These are phyloP conservation scores for Botia kubotai DNA, from an alignment of 2,797 vertebrate species.

Conservation along the genomic window DNA sequence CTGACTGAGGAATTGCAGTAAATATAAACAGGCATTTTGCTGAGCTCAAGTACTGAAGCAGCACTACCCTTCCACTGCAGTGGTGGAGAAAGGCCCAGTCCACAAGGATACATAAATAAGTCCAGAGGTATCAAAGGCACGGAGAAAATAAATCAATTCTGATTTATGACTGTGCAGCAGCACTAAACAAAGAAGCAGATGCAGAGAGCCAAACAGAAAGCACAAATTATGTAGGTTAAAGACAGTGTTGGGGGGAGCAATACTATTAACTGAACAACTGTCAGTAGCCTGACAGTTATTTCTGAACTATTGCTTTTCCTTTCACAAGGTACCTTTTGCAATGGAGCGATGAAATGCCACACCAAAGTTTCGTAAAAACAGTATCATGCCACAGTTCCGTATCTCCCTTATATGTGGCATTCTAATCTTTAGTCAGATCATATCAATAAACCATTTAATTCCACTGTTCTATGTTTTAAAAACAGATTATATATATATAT, in stretches of 20 bases:
- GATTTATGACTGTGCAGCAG: conserved; percentile 22
- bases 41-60: conserved; percentile 50
- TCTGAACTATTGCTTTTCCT: no score
- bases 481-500: no score
- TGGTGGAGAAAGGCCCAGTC: not conserved
- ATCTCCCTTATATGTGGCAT: no score
- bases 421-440: no score
- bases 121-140: not conserved
- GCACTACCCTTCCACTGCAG: conserved; percentile 40
- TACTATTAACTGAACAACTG: not conserved
- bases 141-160: conserved; percentile 28
- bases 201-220: not conserved
- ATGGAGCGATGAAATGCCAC: no score
- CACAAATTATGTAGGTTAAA: conserved; percentile 8
- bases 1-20: conserved; percentile 51
- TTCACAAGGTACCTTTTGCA: no score
- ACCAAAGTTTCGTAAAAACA: no score
- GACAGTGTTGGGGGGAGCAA: not conserved
- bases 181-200: conserved; percentile 9
- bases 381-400: no score
- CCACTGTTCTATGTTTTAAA: no score
- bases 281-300: no score
- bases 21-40: conserved; percentile 51
- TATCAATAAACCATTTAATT: no score
- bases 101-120: conserved; percentile 46